These are phyloP conservation scores for Todiramphus saurophagus DNA, from an alignment of 2,113 vertebrate genomes.

Conservation along the genomic window DNA sequence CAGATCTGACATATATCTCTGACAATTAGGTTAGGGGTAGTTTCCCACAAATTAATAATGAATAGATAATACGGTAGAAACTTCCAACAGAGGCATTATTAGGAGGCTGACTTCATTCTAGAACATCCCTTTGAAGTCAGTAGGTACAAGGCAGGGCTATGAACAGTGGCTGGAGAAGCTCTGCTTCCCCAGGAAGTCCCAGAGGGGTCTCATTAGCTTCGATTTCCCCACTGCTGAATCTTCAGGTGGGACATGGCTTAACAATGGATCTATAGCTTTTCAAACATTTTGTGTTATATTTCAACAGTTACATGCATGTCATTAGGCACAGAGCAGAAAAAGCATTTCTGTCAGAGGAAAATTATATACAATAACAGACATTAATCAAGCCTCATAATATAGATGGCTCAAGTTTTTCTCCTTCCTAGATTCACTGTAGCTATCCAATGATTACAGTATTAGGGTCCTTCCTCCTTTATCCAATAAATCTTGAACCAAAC, in stretches of 20 bases:
- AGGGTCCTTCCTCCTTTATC: neutral
- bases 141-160: neutral
- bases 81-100: neutral
- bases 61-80: neutral
- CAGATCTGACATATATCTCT: too few species aligned
- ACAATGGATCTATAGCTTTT: neutral
- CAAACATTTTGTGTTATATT: neutral
- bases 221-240: neutral
- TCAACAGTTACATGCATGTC: accelerated
- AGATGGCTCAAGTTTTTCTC: neutral
- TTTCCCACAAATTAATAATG: neutral
- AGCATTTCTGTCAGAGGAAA: neutral
- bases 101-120: neutral
- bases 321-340: neutral
- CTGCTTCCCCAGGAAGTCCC: neutral
- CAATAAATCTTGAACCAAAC: neutral
- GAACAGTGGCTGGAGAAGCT: neutral
- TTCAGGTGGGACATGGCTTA: neutral
- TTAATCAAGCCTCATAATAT: neutral
- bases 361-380: neutral
- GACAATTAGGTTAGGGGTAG: neutral
- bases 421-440: neutral
- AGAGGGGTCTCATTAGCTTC: neutral
- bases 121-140: neutral
- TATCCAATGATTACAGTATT: neutral